Base-by-base conservation (phyloP, 1,140 invertebrate species). In the Lepidurus arcticus region DNA sequence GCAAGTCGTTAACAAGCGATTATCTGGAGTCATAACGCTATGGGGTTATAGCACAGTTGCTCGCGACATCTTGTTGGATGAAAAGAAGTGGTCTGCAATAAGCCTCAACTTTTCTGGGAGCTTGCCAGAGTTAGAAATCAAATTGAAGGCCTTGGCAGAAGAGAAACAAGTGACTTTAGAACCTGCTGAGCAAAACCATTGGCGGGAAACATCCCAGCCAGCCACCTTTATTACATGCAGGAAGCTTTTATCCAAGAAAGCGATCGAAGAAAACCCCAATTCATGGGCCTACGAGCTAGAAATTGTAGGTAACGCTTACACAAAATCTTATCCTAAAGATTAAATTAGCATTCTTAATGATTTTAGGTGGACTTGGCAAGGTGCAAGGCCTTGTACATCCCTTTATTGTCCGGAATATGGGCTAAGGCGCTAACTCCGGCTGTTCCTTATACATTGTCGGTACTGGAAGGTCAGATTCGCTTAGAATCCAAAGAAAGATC, bases 1-100 rank as follows among this genome's bases (percentile, higher is more conserved):
- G 7, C 85, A 87, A 78, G 83, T 86, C 42, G 81, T 85, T 1
- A 87, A 87, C 81, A 81, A 83, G 79, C 80, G 84, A 44, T 75
- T 86, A 16, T 83, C 83, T 80, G 85, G 85, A 44, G 73, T 78
- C 42, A 16, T 45, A 42, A 42, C 53, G 7, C 13, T 65, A 26
- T 34, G 24, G 6, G 10, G 43, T 7, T 78, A 73, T 47, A 73
- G 45, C 45, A 13, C 42, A 34, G 42, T 44, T n/a, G 74, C 21
- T n/a, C 1, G 10, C 65, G 74, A 79, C 43, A 26, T 24, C 7
- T n/a, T 53, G 10, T 75, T 42, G 73, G 45, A 79, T 73, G 42
- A 45, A 42, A 47, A 65, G 8, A 21, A 79, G 9, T 26, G 45
- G 42, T 24, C 44, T 24, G 7, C 24, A 79, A 42, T 16, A 73